Conservation (phyloP, 2,888 invertebrate species). For the Phlogophora meticulosa region DNA sequence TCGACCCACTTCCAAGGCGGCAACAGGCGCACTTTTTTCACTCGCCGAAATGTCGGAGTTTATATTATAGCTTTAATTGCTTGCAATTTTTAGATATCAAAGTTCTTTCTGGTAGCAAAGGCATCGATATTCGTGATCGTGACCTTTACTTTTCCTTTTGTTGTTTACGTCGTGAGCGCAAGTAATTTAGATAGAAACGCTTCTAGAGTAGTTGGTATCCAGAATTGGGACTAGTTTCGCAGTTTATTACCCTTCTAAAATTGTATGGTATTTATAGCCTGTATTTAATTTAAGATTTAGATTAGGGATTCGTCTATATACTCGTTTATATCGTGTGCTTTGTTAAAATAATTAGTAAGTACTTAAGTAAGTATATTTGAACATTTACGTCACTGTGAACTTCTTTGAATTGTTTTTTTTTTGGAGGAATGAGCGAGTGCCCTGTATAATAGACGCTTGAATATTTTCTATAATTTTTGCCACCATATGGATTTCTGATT, state of each 20-base stretch:
- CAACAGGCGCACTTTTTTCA: constrained; percentile 80
- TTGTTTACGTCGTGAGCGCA: constrained; percentile 39
- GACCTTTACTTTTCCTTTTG: constrained; percentile 62
- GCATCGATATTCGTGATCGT: constrained; percentile 43
- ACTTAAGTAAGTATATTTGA: neutral
- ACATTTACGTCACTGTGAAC: neutral
- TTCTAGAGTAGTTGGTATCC: constrained; percentile 10
- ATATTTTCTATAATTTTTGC: neutral
- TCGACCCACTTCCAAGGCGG: constrained; percentile 80
- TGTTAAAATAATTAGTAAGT: neutral
- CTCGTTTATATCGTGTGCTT: neutral
- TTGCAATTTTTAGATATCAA: constrained; percentile 52
- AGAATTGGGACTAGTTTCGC: constrained; percentile 3
- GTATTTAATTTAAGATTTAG: neutral
- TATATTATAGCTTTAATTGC: constrained; percentile 61
- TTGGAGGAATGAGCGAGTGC: neutral
- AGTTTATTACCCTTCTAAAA: constrained; percentile 21
- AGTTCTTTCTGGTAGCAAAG: constrained; percentile 38
- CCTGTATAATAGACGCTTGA: neutral
- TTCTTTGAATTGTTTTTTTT: no score
- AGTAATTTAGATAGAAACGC: constrained; percentile 26
- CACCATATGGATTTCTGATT: neutral
- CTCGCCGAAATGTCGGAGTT: constrained; percentile 78
- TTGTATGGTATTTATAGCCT: constrained; percentile 7
- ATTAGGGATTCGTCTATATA: neutral